Base-by-base conservation (phyloP, 2,888 invertebrate genomes). In the Mellilla xanthometata region DNA sequence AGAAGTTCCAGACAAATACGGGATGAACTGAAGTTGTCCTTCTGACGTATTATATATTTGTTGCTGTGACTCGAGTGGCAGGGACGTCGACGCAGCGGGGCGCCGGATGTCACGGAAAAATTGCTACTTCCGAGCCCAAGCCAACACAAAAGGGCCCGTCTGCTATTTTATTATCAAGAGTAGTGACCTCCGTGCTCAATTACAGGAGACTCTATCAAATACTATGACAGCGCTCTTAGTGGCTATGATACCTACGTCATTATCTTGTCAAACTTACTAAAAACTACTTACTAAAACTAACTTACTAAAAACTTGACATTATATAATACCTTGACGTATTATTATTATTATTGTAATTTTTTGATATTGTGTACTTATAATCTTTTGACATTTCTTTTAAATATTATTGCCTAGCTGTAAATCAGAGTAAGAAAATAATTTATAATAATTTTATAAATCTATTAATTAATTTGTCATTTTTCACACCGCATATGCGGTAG, bases 101-200 rank as follows among this genome's bases (percentile, higher is more conserved):
- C 69, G 59, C 80, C 81, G 81, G 82, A 81, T 81, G 81, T 80
- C 80, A 76, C 65, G 79, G 81, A 82, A 83, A 83, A 83, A 84
- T 83, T 82, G 82, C 80, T 81, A 81, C 82, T 81, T 82, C 82
- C 83, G 81, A 77, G 63, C 69, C 75, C 68, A 68, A 62, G 65
- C 60, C 62, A 66, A 61, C 72, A 77, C 80, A 77, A 81, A 80
- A 72, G 76, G 75, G 71, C 65, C 72, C 68, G 76, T 72, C 70
- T 74, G 64, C 67, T 64, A 81, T 76, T 76, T 79, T 80, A 81
- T 80, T 81, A 80, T 73, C 70, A 75, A 76, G 75, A 73, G 68
- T 71, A 77, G 58, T 76, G 81, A 78, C 81, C 78, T 77, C 68
- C 56, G 60, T 56, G 35, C 33, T 47, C 26, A 12, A 23, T 47